Percentiles rank a stretch among this genome's conserved stretches.
Conservation (phyloP, 2,888 invertebrate species). For the Troilus luridus region DNA sequence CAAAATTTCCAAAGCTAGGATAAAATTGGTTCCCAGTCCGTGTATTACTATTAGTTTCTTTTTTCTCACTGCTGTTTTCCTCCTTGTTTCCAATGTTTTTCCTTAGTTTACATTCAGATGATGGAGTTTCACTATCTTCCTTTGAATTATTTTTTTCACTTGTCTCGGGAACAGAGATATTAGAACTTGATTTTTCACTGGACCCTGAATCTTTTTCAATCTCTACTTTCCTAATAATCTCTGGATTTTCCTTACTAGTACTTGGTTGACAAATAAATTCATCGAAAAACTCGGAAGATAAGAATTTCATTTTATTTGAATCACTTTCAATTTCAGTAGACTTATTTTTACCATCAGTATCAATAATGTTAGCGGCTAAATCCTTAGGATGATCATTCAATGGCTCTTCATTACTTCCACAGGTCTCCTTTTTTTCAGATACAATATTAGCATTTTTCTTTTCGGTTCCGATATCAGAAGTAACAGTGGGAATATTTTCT, state of each 20-base stretch:
- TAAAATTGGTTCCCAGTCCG: neutral
- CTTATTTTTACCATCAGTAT: neutral
- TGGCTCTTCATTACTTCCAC: neutral
- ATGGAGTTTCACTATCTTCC: neutral
- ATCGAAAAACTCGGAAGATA: conserved; percentile 31
- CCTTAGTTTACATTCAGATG: neutral
- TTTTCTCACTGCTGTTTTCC: neutral
- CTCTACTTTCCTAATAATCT: conserved; percentile 8
- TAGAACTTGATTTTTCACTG: neutral
- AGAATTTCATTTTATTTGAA: neutral
- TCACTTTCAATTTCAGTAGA: neutral
- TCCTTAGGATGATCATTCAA: neutral
- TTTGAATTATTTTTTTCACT: neutral
- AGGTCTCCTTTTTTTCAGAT: neutral
- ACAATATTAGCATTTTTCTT: neutral
- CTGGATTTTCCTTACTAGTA: conserved; percentile 37
- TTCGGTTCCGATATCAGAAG: neutral
- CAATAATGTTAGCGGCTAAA: neutral
- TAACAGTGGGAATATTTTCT: neutral
- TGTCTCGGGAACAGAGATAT: neutral
- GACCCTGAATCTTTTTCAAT: neutral
- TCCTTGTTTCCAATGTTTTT: neutral
- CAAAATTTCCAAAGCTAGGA: neutral
- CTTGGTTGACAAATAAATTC: conserved; percentile 14
- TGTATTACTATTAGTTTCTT: neutral